These are phyloP conservation scores for Cheumatopsyche charites DNA, from an alignment of 1,140 invertebrate genomes.

Conservation along the genomic window DNA sequence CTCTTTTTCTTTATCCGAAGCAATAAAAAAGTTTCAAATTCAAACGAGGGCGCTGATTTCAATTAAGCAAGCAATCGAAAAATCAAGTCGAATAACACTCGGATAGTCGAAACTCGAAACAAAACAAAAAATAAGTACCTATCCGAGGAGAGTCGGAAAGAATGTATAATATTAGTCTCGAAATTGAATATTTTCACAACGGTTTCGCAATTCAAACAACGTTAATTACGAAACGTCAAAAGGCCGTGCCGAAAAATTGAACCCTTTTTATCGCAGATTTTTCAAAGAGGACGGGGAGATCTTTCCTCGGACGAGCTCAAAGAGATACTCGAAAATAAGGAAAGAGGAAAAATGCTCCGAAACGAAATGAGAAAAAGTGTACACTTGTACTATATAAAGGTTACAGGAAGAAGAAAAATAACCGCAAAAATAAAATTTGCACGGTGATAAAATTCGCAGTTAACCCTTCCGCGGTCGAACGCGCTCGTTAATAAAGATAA, in stretches of 20 bases:
- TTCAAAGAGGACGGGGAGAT: background rate
- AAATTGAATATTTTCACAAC: constrained; percentile 10
- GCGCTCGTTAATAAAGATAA: too few species aligned
- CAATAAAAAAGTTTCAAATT: background rate
- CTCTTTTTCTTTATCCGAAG: too few species aligned
- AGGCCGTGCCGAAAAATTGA: background rate
- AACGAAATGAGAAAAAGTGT: too few species aligned
- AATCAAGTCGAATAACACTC: background rate
- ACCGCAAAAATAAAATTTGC: too few species aligned
- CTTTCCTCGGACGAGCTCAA: too few species aligned
- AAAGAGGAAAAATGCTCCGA: too few species aligned
- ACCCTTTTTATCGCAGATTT: constrained; percentile 2
- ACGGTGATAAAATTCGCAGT: too few species aligned
- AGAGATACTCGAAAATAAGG: too few species aligned
- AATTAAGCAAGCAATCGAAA: background rate
- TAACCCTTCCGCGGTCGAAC: too few species aligned
- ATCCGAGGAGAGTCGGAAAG: background rate
- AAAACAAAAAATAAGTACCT: background rate
- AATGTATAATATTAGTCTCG: background rate
- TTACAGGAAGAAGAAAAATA: too few species aligned
- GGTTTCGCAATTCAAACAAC: background rate
- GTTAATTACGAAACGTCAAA: constrained; percentile 18
- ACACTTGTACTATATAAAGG: too few species aligned
- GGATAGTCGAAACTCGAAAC: background rate
- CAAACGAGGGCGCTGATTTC: constrained; percentile 1